These are phyloP conservation scores for Mesitornis unicolor DNA, from an alignment of 2,113 vertebrate genomes.

Conservation along the genomic window DNA sequence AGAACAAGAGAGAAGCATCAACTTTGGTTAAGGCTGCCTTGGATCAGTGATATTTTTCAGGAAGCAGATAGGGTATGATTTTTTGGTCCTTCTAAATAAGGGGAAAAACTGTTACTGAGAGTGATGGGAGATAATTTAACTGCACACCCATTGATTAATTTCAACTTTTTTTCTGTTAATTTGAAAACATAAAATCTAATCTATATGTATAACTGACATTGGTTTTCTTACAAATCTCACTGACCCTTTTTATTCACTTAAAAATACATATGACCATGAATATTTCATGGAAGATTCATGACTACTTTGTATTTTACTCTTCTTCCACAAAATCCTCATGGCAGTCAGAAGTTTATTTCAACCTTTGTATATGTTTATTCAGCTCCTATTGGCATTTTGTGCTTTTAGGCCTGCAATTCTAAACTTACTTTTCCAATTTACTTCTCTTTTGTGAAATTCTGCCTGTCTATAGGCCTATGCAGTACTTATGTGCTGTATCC, in stretches of 20 bases:
- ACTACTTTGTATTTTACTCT: neutral
- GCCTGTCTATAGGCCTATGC: neutral
- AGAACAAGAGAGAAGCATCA: neutral
- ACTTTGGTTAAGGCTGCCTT: neutral
- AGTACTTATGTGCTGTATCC: neutral
- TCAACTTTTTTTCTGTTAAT: neutral
- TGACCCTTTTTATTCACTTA: neutral
- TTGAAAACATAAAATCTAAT: neutral
- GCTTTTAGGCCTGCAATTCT: neutral
- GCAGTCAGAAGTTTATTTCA: neutral
- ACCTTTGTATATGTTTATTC: neutral
- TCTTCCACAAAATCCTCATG: neutral
- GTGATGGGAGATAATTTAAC: neutral
- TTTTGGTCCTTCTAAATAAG: neutral
- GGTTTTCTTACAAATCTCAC: neutral
- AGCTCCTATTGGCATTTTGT: neutral
- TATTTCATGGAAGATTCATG: neutral
- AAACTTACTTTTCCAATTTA: neutral
- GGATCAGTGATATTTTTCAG: neutral
- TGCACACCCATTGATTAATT: rapidly evolving
- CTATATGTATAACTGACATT: neutral
- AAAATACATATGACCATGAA: neutral
- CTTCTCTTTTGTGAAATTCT: neutral
- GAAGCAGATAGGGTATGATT: neutral
- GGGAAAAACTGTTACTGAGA: neutral